Conservation (phyloP, 2,888 invertebrate species). For the Penaeus monodon region DNA sequence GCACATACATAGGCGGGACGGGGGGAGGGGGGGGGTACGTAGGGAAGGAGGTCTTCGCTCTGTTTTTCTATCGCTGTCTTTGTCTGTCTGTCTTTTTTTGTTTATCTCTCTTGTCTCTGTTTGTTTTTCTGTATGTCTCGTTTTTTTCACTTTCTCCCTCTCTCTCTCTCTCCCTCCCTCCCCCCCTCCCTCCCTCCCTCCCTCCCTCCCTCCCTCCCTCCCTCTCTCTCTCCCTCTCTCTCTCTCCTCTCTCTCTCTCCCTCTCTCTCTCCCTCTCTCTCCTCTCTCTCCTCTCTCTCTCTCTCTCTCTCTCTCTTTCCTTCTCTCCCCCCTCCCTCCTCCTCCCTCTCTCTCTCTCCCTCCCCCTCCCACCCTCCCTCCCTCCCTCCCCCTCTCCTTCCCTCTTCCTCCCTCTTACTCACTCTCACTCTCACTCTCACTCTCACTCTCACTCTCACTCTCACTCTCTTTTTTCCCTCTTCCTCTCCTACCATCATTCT, state of each 20-base stretch:
- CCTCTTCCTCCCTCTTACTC: neutral
- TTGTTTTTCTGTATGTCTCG: no score
- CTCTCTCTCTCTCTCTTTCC: neutral
- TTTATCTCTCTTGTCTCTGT: no score
- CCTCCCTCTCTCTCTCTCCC: neutral
- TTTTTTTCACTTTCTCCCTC: no score
- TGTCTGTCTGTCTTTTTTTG: no score
- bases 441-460: neutral
- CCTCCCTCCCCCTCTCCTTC: neutral
- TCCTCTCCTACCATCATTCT: no score
- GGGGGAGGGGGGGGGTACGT: neutral
- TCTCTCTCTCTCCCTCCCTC: no score
- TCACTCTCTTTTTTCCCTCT: no score
- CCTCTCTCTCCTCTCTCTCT: no score
- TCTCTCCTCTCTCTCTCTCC: neutral
- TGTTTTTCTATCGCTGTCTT: no score
- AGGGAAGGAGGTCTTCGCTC: no score
- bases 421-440: neutral
- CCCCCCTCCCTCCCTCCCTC: neutral
- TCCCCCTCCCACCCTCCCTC: neutral
- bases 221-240: neutral
- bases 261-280: accelerated
- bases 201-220: neutral
- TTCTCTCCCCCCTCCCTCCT: neutral
- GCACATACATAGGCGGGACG: no score